A percentile compares a stretch with the other conserved stretches of the same genome.
Evolutionary conservation across 2,113 vertebrate species (phyloP).

Genomic region (human (Homo sapiens)): DNA sequence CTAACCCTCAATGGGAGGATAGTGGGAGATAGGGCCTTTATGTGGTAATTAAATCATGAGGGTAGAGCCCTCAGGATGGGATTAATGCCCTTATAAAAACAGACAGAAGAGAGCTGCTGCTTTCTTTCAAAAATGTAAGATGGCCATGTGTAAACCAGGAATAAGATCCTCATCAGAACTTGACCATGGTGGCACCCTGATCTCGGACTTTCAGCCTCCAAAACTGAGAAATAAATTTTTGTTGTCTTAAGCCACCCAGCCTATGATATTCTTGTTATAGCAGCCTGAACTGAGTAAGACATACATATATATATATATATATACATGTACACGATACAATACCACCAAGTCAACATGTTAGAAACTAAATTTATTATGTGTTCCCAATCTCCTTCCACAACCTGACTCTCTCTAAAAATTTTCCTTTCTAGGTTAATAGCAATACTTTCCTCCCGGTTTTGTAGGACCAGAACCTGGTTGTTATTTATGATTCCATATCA

Average conservation of each 20-base stretch:
- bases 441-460: background rate
- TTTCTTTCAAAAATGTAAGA: background rate
- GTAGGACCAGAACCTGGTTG: background rate
- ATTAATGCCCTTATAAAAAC: background rate
- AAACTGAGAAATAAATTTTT: background rate
- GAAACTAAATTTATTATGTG: background rate
- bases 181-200: background rate
- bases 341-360: background rate
- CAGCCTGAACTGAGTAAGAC: background rate
- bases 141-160: background rate
- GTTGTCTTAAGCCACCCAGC: background rate
- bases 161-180: background rate
- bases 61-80: too few species aligned
- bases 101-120: background rate
- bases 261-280: background rate
- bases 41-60: background rate
- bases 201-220: background rate
- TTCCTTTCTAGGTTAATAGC: background rate
- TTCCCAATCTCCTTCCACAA: background rate
- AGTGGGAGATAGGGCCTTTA: background rate
- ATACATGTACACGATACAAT: background rate
- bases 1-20: background rate
- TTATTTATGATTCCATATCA: conserved; percentile 1
- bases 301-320: background rate
- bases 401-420: background rate